These are phyloP conservation scores for Misgurnus anguillicaudatus DNA, from an alignment of 2,113 vertebrate species.

Conservation along the genomic window DNA sequence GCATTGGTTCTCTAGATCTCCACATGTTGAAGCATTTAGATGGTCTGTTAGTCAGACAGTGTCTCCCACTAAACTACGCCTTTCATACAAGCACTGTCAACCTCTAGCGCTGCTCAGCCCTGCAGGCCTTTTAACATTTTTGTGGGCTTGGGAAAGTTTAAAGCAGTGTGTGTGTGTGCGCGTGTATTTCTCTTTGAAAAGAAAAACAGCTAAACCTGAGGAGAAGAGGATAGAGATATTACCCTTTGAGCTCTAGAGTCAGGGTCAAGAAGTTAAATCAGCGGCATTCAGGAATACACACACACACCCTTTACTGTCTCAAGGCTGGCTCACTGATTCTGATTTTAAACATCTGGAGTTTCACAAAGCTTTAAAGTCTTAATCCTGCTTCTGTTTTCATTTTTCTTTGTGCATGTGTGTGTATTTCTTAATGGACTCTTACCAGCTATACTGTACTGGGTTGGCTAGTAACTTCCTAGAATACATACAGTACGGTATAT, in stretches of 20 bases:
- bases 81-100: constrained; percentile 16
- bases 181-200: constrained; percentile 41
- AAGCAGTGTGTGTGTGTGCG: constrained; percentile 24
- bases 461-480: background rate
- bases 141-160: constrained; percentile 41
- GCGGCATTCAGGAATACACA: constrained; percentile 26
- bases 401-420: constrained; percentile 52
- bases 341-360: constrained; percentile 71
- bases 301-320: constrained; percentile 47
- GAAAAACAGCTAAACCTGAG: constrained; percentile 38
- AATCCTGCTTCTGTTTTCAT: constrained; percentile 43
- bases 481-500: background rate
- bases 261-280: constrained; percentile 46
- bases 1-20: constrained; percentile 9
- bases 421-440: constrained; percentile 45
- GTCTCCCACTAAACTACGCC: constrained; percentile 21
- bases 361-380: constrained; percentile 58
- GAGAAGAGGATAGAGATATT: constrained; percentile 46
- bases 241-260: constrained; percentile 46
- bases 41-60: constrained; percentile 21
- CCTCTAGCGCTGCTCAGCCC: background rate
- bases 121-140: constrained; percentile 44
- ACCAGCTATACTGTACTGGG: background rate
- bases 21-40: constrained; percentile 33
- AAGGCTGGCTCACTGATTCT: constrained; percentile 61